Percentiles rank a stretch among this genome's conserved stretches.
phyloP scores from a whole-genome alignment of 2,888 invertebrate genomes.

The Julus scanicus region DNA sequence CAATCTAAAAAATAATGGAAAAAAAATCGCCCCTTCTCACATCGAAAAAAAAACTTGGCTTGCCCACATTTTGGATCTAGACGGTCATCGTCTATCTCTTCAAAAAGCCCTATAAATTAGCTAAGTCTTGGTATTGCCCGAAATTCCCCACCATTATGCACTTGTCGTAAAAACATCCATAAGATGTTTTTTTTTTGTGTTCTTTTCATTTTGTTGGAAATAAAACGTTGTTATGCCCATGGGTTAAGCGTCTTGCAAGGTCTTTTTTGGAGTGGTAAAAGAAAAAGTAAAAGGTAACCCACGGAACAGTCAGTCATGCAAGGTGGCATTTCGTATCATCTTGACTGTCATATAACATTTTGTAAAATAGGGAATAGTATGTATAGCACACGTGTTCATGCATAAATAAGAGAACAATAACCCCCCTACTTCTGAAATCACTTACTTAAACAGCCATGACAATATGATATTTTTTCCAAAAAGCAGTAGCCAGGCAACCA shows the following conservation, averaged over 20 bases:
- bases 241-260: background rate
- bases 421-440: background rate
- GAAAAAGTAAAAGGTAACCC: too few species aligned
- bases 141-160: slow-evolving; percentile 25
- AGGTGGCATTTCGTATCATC: too few species aligned
- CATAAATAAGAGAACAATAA: too few species aligned
- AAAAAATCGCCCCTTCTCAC: slow-evolving; percentile 6
- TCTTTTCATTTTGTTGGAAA: background rate
- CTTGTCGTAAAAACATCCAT: slow-evolving; percentile 4
- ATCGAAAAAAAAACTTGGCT: background rate
- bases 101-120: slow-evolving; percentile 3
- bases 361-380: too few species aligned
- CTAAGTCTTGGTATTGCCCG: background rate
- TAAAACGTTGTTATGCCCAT: background rate
- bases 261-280: background rate
- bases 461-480: background rate
- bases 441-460: background rate
- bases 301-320: too few species aligned
- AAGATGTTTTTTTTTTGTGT: background rate
- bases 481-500: background rate
- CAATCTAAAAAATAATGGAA: background rate
- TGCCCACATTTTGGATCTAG: background rate
- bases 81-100: background rate
- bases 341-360: too few species aligned
- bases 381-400: too few species aligned